These are phyloP conservation scores for Chrysochloris asiatica DNA, from an alignment of 2,113 vertebrate genomes.

Conservation along the genomic window DNA sequence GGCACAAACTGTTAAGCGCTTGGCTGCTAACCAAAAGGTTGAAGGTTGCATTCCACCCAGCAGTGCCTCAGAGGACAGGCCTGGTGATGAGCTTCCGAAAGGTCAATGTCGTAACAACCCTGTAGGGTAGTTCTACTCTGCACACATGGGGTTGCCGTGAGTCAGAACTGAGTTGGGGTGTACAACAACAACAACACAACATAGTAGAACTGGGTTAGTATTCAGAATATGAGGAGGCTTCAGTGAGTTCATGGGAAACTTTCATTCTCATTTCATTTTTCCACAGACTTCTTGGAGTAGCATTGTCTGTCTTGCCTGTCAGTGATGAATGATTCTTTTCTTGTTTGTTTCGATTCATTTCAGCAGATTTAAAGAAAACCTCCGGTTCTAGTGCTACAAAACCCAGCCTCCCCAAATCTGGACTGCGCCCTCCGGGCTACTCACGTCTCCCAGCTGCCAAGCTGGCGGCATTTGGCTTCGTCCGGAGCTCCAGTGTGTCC, in stretches of 20 bases:
- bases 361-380: slow-evolving; percentile 89
- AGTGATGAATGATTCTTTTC: neutral
- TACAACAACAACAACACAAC: too few relatives aligned
- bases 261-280: too few relatives aligned
- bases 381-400: slow-evolving; percentile 85
- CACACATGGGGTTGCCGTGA: neutral
- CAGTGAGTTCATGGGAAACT: too few relatives aligned
- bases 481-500: slow-evolving; percentile 92
- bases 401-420: slow-evolving; percentile 91
- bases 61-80: neutral
- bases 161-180: neutral
- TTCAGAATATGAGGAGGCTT: too few relatives aligned
- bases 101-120: neutral
- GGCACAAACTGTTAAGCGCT: neutral
- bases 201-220: neutral
- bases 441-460: slow-evolving; percentile 91
- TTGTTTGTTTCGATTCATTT: slow-evolving; percentile 61
- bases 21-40: neutral
- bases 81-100: neutral
- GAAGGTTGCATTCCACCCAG: neutral
- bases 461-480: slow-evolving; percentile 90
- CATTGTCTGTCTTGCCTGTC: neutral
- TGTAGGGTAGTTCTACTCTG: neutral
- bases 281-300: too few relatives aligned
- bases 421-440: slow-evolving; percentile 94